Percentiles rank a stretch among this genome's conserved stretches.
phyloP scores from a whole-genome alignment of 1,140 invertebrate genomes.

The Drosophila sturtevanti region DNA sequence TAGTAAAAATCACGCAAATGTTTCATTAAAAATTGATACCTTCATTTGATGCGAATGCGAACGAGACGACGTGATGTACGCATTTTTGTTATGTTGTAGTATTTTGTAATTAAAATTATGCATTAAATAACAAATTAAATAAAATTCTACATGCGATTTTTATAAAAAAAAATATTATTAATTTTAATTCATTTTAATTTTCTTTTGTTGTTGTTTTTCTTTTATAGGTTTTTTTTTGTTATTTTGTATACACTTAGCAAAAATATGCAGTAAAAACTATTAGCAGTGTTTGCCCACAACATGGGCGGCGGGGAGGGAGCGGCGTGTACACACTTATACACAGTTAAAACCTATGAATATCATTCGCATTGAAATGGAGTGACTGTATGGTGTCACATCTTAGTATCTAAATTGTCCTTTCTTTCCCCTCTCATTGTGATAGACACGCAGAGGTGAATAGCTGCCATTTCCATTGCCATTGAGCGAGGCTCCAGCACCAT shows the following conservation, averaged over 20 bases:
- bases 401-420: conserved; percentile 91
- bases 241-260: conserved; percentile 78
- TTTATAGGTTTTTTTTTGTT: conserved; percentile 20
- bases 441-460: conserved; percentile 90
- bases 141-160: conserved; percentile 61
- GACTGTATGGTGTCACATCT: conserved; percentile 52
- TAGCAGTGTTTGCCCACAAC: conserved; percentile 50
- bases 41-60: conserved; percentile 55
- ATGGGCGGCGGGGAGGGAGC: conserved; percentile 36
- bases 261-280: conserved; percentile 67
- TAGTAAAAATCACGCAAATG: conserved; percentile 75
- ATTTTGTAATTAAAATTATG: conserved; percentile 68
- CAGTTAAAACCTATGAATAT: conserved; percentile 59
- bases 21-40: conserved; percentile 71
- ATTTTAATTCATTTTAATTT: conserved; percentile 8
- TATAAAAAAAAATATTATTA: conserved; percentile 30
- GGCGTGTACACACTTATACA: conserved; percentile 36
- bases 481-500: conserved; percentile 47
- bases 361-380: conserved; percentile 8
- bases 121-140: conserved; percentile 80
- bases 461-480: conserved; percentile 83
- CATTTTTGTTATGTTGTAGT: neutral
- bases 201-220: conserved; percentile 15
- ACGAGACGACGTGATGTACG: conserved; percentile 32
- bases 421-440: conserved; percentile 89